Conservation (phyloP, 2,888 invertebrate species). For the Epirrhoe tristata region DNA sequence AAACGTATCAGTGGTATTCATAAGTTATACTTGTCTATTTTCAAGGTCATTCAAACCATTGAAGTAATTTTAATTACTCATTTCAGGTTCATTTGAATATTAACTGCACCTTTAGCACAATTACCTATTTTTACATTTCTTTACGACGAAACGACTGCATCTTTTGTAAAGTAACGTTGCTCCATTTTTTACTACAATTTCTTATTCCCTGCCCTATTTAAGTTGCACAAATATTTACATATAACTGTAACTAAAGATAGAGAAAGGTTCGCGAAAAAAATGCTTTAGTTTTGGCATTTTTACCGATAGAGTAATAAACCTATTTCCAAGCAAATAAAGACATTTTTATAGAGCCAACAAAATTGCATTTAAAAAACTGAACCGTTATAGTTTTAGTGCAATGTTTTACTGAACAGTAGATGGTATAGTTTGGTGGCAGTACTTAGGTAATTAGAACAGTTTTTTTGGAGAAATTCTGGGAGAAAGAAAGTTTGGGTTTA, state of each 20-base stretch:
- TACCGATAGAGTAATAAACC: constrained; percentile 71
- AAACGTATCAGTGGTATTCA: too few species aligned
- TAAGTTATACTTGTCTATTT: too few species aligned
- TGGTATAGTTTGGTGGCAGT: constrained; percentile 34
- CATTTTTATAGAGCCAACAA: constrained; percentile 65
- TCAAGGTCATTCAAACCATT: background rate
- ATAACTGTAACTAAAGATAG: constrained; percentile 55
- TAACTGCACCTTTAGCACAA: constrained; percentile 48
- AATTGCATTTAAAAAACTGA: constrained; percentile 50
- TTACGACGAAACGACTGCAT: constrained; percentile 47
- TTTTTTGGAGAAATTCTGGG: constrained; percentile 18
- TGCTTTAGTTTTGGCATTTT: constrained; percentile 75
- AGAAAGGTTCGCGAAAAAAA: constrained; percentile 62
- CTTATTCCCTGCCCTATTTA: constrained; percentile 56
- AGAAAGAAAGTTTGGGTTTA: constrained; percentile 30
- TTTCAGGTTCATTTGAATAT: constrained; percentile 32
- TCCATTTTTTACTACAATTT: constrained; percentile 60
- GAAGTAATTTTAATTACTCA: constrained; percentile 18
- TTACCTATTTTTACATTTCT: constrained; percentile 54
- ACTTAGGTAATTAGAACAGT: constrained; percentile 36
- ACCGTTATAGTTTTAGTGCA: constrained; percentile 55
- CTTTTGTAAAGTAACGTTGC: constrained; percentile 56
- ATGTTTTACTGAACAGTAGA: constrained; percentile 25
- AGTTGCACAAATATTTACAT: constrained; percentile 66
- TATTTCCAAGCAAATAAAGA: constrained; percentile 75